These are phyloP conservation scores for Gallinago stenura DNA, from an alignment of 2,797 vertebrate species.

Conservation along the genomic window DNA sequence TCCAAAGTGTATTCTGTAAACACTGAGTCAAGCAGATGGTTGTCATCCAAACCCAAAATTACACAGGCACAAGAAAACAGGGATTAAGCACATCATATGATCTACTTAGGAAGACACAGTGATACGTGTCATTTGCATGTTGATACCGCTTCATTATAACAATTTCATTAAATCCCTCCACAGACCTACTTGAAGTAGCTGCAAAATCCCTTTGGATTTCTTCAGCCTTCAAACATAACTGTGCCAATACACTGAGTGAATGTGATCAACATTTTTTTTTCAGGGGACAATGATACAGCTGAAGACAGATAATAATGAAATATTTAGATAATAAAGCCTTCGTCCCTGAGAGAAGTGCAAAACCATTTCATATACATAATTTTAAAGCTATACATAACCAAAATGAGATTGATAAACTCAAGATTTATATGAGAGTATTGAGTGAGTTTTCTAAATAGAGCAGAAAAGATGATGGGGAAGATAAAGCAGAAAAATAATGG, in stretches of 20 bases:
- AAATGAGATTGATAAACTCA: neutral
- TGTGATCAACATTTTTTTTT: fast-evolving
- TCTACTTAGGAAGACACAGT: neutral
- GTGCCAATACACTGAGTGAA: neutral
- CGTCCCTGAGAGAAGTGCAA: neutral
- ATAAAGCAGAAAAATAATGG: neutral
- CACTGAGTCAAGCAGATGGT: neutral
- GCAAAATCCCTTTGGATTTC: neutral
- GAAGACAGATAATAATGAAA: neutral
- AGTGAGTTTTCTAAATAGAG: neutral
- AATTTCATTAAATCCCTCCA: neutral
- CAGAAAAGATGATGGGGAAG: neutral
- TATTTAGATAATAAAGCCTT: neutral
- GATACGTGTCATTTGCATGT: neutral
- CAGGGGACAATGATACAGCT: neutral
- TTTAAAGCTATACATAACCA: neutral
- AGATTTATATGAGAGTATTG: neutral
- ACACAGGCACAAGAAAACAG: neutral
- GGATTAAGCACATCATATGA: neutral
- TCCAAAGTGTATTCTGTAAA: neutral
- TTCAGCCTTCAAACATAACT: neutral
- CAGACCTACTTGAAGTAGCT: neutral
- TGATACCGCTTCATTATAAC: neutral
- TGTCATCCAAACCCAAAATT: neutral
- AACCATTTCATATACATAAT: neutral